A percentile compares a stretch with the other conserved stretches of the same genome.
These are phyloP conservation scores for Noctuana brunneofusca DNA, from an alignment of 2,888 invertebrate genomes.

Conservation along the genomic window DNA sequence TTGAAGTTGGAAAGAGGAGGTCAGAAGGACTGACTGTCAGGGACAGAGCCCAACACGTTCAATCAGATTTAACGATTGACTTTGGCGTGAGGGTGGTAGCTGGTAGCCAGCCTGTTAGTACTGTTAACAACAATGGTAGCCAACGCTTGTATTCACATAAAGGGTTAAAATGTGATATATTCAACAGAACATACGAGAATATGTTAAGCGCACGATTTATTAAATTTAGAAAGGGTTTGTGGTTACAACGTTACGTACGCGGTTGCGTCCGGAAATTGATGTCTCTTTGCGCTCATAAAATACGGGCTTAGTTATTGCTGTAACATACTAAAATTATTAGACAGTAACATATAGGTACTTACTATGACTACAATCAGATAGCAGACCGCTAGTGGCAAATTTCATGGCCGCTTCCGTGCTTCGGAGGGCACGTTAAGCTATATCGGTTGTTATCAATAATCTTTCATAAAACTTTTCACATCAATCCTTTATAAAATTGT, in stretches of 20 bases:
- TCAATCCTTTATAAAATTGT: neutral
- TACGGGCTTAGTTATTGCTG: neutral
- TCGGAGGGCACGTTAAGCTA: no score
- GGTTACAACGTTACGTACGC: neutral
- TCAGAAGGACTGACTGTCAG: no score
- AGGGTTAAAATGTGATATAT: neutral
- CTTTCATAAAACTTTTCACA: neutral
- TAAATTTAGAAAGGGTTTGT: constrained; percentile 5
- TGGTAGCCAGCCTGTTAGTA: no score
- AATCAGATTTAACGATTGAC: no score
- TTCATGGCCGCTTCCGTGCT: no score
- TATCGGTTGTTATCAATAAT: neutral
- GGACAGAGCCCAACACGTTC: no score
- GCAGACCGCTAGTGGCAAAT: no score
- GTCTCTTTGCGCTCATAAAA: constrained; percentile 4
- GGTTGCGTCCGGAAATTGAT: constrained; percentile 5
- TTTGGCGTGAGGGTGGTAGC: no score
- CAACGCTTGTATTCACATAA: neutral
- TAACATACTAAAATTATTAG: neutral
- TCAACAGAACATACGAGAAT: neutral
- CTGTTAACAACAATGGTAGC: no score
- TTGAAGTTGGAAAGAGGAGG: no score
- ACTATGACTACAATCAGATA: no score
- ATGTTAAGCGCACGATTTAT: constrained; percentile 6
- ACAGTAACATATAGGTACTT: neutral